Base-by-base conservation (phyloP, 2,888 invertebrate species). In the Arge pagana region DNA sequence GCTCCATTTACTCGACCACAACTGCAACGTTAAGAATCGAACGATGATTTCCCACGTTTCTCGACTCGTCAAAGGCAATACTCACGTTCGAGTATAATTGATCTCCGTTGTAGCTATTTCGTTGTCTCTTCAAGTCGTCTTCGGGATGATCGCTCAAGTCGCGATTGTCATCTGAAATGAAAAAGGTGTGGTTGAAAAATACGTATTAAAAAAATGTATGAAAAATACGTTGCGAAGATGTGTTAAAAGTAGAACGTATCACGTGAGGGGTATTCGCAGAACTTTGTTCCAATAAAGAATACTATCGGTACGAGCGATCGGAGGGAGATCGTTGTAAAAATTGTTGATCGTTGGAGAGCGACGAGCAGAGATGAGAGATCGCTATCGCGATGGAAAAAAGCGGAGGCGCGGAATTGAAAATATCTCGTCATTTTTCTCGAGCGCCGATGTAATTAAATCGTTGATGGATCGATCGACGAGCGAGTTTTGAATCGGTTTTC, bases 1-100 rank as follows among this genome's bases (percentile, higher is more conserved):
- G 77, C 89, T 90, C 93, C 93, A 93, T 81, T 93, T 93, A 58
- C 86, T 85, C 59, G 93, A 89, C 83, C 92, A 92, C 58, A 89
- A 82, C 89, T 89, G 80, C 64, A 66, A 70, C 63, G 60, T 54
- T 23, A 49, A 21, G 11, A 53, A 39, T 31, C 30, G 42, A 54
- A 53, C 39, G 23, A 39, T 21, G 4, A 43, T 39, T 18, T 48
- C 36, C 28, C 36, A 36, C 11, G 4, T 36, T 8, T n/a, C 36
- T n/a, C 6, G 15, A 11, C 6, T n/a, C 16, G 11, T 39, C n/a
- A n/a, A n/a, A n/a, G n/a, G n/a, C n/a, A n/a, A n/a, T 60, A 85
- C 90, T 87, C 82, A 91, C 92, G 77, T 91, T 92, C 49, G 91
- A 87, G 78, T 93, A 93, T 66, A 93, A 84, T 77, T 92, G 93